Percentiles rank a stretch among this genome's conserved stretches.
These are phyloP conservation scores for Arctia plantaginis DNA, from an alignment of 2,888 invertebrate genomes.

Conservation along the genomic window DNA sequence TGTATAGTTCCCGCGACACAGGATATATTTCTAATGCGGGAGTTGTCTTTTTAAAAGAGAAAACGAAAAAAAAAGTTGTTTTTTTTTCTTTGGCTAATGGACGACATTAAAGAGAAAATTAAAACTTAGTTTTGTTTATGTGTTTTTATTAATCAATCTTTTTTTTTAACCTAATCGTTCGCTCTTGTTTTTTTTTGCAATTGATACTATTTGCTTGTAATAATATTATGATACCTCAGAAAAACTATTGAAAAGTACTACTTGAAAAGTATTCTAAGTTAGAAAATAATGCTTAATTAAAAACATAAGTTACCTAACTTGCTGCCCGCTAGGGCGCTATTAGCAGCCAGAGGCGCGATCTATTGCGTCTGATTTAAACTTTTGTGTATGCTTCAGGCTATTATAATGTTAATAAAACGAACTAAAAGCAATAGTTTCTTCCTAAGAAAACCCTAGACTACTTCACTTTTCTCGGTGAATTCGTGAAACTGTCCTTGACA, in stretches of 20 bases:
- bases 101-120: too few relatives aligned
- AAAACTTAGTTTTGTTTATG: too few relatives aligned
- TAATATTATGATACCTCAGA: not conserved
- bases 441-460: not conserved
- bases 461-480: not conserved
- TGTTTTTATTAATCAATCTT: too few relatives aligned
- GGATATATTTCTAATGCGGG: too few relatives aligned
- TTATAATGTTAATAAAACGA: not conserved
- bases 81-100: too few relatives aligned
- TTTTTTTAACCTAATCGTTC: too few relatives aligned
- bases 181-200: too few relatives aligned
- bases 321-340: not conserved
- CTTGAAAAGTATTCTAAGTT: not conserved
- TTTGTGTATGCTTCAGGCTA: not conserved
- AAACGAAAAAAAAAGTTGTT: too few relatives aligned
- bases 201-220: too few relatives aligned
- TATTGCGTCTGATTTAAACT: not conserved
- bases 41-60: too few relatives aligned
- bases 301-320: not conserved
- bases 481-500: not conserved
- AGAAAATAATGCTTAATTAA: slow-evolving; percentile 1
- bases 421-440: not conserved
- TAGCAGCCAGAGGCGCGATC: not conserved
- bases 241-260: not conserved
- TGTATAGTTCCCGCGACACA: too few relatives aligned